Conservation (phyloP, 2,888 invertebrate species). For the Ichneumoninae sp. region DNA sequence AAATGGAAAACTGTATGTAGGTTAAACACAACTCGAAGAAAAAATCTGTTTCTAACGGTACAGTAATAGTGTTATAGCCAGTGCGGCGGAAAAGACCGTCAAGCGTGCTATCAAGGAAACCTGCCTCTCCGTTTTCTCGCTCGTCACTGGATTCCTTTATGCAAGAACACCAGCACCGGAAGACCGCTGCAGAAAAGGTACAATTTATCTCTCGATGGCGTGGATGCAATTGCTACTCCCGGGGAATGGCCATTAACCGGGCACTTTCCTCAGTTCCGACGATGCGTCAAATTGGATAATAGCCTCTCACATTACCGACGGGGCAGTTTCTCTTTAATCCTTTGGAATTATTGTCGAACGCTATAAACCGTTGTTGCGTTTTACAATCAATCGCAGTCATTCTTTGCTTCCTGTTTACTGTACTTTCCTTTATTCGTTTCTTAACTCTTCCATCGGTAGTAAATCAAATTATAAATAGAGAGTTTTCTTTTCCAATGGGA, state of each 20-base stretch:
- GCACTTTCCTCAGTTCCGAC: slow-evolving; percentile 16
- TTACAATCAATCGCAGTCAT: slow-evolving; percentile 3
- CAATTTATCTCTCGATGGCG: slow-evolving; percentile 55
- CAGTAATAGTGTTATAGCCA: slow-evolving; percentile 18
- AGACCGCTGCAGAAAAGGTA: slow-evolving; percentile 17
- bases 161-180: slow-evolving; percentile 14
- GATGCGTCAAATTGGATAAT: slow-evolving; percentile 47
- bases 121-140: slow-evolving; percentile 23
- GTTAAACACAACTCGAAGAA: slow-evolving; percentile 14
- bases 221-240: slow-evolving; percentile 24
- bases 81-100: slow-evolving; percentile 20
- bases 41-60: slow-evolving; percentile 9
- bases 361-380: not conserved
- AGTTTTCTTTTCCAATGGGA: not conserved
- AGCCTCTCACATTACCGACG: slow-evolving; percentile 8
- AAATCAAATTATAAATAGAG: slow-evolving; percentile 4
- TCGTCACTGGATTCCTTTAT: not conserved
- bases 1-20: slow-evolving; percentile 18
- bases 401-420: not conserved
- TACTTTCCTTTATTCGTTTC: not conserved
- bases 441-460: not conserved
- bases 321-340: not conserved
- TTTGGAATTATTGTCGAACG: not conserved
- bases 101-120: slow-evolving; percentile 56
- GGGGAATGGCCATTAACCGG: slow-evolving; percentile 30